These are phyloP conservation scores for Brachyhypopomus gauderio DNA, from an alignment of 2,113 vertebrate species.

Conservation along the genomic window DNA sequence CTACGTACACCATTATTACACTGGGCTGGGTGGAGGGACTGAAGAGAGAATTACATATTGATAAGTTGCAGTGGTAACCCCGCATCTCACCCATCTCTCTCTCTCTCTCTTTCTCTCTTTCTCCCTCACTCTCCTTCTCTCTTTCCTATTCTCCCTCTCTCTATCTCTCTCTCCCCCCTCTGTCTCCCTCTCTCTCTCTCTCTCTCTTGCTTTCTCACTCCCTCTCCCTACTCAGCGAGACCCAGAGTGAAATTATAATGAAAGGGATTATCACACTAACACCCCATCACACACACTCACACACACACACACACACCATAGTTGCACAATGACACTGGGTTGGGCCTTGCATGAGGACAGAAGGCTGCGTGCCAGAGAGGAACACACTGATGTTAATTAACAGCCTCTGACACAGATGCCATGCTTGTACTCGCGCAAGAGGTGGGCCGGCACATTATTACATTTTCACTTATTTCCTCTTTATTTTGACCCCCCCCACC, in stretches of 20 bases:
- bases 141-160: too few relatives aligned
- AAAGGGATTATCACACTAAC: conserved; percentile 77
- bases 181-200: too few relatives aligned
- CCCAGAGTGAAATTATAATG: conserved; percentile 79
- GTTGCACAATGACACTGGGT: conserved; percentile 65
- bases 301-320: conserved; percentile 56
- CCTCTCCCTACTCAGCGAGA: conserved; percentile 64
- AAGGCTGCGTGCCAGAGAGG: conserved; percentile 75
- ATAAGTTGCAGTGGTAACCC: conserved; percentile 67
- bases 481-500: conserved; percentile 61
- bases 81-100: background rate
- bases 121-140: conserved; percentile 56
- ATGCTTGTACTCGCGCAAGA: conserved; percentile 76
- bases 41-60: conserved; percentile 72
- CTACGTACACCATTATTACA: background rate
- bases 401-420: conserved; percentile 84
- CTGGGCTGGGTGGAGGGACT: conserved; percentile 47
- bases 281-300: conserved; percentile 51
- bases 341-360: conserved; percentile 72
- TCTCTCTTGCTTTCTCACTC: conserved; percentile 44
- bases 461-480: conserved; percentile 78
- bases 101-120: conserved; percentile 61
- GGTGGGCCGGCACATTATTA: conserved; percentile 81
- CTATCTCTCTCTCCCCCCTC: too few relatives aligned
- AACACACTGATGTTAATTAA: conserved; percentile 83